phyloP scores from a whole-genome alignment of 2,888 invertebrate species.

The Tetheella fluctuosa region DNA sequence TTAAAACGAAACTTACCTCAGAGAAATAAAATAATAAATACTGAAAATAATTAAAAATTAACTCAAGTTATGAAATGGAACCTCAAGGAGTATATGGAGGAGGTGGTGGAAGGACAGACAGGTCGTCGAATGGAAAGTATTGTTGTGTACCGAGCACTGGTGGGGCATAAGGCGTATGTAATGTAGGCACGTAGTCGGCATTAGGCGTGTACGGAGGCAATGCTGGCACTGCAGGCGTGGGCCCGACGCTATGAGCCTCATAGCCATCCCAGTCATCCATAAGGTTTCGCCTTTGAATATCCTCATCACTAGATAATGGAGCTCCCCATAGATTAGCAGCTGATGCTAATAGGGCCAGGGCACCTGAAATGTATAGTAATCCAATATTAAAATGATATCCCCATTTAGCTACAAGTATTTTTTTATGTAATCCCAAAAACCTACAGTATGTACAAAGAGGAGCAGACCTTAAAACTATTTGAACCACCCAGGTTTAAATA shows the following conservation, averaged over 20 bases:
- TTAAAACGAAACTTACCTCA: slow-evolving; percentile 24
- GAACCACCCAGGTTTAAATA: too few relatives aligned
- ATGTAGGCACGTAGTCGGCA: slow-evolving; percentile 62
- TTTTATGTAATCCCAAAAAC: too few relatives aligned
- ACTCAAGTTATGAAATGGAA: slow-evolving; percentile 18
- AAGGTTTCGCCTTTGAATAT: slow-evolving; percentile 81
- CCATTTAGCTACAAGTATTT: too few relatives aligned
- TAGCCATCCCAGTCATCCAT: slow-evolving; percentile 86
- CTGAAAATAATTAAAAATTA: slow-evolving; percentile 38
- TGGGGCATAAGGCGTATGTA: slow-evolving; percentile 64
- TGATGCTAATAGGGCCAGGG: slow-evolving; percentile 86
- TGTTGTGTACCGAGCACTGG: slow-evolving; percentile 72
- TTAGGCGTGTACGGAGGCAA: slow-evolving; percentile 85
- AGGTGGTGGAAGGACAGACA: slow-evolving; percentile 78
- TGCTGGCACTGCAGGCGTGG: slow-evolving; percentile 82
- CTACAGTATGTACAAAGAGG: too few relatives aligned
- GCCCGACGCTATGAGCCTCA: slow-evolving; percentile 84
- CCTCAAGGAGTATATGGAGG: slow-evolving; percentile 82
- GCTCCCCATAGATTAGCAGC: slow-evolving; percentile 87
- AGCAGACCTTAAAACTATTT: too few relatives aligned
- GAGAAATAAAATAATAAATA: slow-evolving; percentile 32
- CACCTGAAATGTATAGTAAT: slow-evolving; percentile 75
- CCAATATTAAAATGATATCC: too few relatives aligned
- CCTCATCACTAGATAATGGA: slow-evolving; percentile 75
- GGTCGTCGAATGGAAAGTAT: slow-evolving; percentile 78